These are phyloP conservation scores for Pseudoatta argentina DNA, from an alignment of 1,140 invertebrate genomes.

Conservation along the genomic window DNA sequence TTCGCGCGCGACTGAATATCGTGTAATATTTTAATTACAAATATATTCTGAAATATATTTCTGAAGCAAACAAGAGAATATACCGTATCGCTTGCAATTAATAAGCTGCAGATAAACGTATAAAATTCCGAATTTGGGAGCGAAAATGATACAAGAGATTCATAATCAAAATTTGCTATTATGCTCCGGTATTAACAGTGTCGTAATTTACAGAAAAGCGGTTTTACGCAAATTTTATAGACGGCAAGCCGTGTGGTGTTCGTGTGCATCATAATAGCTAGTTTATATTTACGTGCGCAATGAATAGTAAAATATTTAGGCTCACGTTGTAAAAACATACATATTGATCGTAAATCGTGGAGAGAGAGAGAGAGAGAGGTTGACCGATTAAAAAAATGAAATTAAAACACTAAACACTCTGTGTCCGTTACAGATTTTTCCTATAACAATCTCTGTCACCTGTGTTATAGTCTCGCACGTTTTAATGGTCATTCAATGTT, in stretches of 20 bases:
- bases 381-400: constrained; percentile 33
- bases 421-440: constrained; percentile 52
- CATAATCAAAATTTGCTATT: constrained; percentile 42
- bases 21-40: constrained; percentile 50
- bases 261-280: constrained; percentile 29
- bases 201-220: constrained; percentile 38
- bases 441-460: constrained; percentile 52
- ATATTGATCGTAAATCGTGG: constrained; percentile 50
- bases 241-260: background rate
- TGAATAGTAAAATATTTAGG: constrained; percentile 40
- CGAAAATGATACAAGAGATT: constrained; percentile 40
- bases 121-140: background rate
- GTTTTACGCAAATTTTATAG: constrained; percentile 36
- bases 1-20: background rate
- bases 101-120: constrained; percentile 21
- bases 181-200: constrained; percentile 32
- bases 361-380: background rate
- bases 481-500: constrained; percentile 44
- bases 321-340: background rate
- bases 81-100: constrained; percentile 21
- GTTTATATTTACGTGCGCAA: constrained; percentile 33
- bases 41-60: constrained; percentile 33
- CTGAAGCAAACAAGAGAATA: background rate
- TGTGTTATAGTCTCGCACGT: constrained; percentile 34
- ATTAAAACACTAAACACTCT: constrained; percentile 49